Conservation (phyloP, 2,888 invertebrate species). For the Chromoteleia sp. region DNA sequence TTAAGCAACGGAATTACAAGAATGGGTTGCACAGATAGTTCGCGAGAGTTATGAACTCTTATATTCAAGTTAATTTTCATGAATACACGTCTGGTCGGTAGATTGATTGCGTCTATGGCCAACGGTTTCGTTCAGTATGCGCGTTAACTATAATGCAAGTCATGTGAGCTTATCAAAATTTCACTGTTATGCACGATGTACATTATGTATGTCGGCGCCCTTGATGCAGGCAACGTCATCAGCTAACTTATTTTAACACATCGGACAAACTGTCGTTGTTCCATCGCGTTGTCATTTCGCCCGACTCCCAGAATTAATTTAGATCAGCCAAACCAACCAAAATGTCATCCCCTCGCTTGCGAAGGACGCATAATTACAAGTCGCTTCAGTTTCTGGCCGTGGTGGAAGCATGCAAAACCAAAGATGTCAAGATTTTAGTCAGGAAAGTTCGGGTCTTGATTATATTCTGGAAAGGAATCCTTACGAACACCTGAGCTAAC, state of each 20-base stretch:
- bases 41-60: constrained; percentile 63
- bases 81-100: constrained; percentile 66
- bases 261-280: constrained; percentile 56
- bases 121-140: constrained; percentile 66
- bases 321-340: neutral
- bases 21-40: constrained; percentile 58
- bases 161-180: constrained; percentile 72
- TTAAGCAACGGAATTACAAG: constrained; percentile 56
- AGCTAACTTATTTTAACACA: constrained; percentile 69
- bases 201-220: constrained; percentile 62
- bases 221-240: constrained; percentile 66
- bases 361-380: too few species aligned
- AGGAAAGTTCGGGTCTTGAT: too few species aligned
- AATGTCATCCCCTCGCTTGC: neutral
- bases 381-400: too few species aligned
- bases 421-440: too few species aligned
- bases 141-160: constrained; percentile 71
- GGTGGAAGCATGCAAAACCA: too few species aligned
- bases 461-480: too few species aligned
- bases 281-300: constrained; percentile 48
- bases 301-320: constrained; percentile 44
- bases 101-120: constrained; percentile 70
- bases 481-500: too few species aligned
- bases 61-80: constrained; percentile 70
- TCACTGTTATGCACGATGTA: constrained; percentile 66